phyloP scores from a whole-genome alignment of 2,113 vertebrate species.

The Cettia cetti region DNA sequence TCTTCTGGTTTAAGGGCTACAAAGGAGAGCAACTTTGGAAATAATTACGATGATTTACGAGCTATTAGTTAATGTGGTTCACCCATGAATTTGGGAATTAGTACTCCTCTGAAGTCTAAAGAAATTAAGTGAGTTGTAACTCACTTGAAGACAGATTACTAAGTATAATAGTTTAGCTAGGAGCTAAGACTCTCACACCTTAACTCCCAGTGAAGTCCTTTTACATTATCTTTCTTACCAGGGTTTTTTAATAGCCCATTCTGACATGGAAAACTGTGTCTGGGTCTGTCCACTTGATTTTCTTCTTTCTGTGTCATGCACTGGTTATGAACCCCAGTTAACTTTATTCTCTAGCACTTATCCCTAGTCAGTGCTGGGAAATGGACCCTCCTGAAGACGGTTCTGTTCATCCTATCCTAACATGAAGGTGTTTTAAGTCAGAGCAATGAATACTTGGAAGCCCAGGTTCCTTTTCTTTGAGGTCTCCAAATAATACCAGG shows the following conservation, averaged over 20 bases:
- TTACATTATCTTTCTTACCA: neutral
- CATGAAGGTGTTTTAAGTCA: neutral
- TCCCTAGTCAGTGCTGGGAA: neutral
- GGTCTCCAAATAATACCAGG: neutral
- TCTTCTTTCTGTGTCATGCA: neutral
- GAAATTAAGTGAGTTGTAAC: neutral
- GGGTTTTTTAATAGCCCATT: neutral
- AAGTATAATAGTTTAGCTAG: neutral
- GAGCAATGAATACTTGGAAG: neutral
- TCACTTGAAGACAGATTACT: neutral
- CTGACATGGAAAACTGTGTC: neutral
- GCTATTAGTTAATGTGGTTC: neutral
- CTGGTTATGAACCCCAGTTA: neutral
- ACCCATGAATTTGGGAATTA: neutral
- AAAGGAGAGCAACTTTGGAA: neutral
- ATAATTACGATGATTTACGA: neutral
- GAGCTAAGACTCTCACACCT: neutral
- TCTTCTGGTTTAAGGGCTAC: neutral
- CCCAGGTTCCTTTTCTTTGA: neutral
- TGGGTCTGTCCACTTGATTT: neutral
- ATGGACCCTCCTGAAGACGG: neutral
- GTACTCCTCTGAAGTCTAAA: neutral
- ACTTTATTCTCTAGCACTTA: neutral
- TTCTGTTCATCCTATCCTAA: neutral
- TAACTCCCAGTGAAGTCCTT: neutral